Percentiles rank a stretch among this genome's conserved stretches.
Conservation (phyloP, 2,113 vertebrate species). For the Mesocricetus auratus region DNA sequence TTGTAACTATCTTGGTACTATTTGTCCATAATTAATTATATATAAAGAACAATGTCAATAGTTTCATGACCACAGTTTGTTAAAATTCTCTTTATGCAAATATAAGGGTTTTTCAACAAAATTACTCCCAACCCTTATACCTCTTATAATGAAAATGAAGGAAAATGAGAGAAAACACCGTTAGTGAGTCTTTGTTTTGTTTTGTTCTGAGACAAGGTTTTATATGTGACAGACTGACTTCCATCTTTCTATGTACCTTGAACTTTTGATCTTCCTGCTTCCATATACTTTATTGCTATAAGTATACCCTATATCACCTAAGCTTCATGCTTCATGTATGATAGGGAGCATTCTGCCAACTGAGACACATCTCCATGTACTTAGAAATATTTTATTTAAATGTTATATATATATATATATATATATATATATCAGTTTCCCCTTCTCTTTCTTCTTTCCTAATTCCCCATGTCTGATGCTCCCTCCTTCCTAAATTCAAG, state of each 20-base stretch:
- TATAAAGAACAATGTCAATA: neutral
- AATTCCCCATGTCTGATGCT: neutral
- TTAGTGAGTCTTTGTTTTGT: neutral
- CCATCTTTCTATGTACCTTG: neutral
- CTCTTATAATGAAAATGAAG: neutral
- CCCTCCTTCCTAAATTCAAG: neutral
- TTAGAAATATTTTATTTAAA: neutral
- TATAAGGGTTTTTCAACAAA: neutral
- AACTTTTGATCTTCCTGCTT: neutral
- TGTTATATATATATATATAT: no score
- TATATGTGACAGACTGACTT: neutral
- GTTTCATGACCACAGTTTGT: neutral
- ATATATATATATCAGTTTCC: neutral
- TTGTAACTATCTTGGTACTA: neutral
- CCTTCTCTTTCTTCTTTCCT: neutral
- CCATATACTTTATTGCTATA: neutral
- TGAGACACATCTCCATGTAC: neutral
- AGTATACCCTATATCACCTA: no score
- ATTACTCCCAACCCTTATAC: neutral
- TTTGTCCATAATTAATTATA: neutral
- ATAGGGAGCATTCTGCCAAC: neutral
- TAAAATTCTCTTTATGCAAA: neutral
- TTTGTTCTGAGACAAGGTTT: no score
- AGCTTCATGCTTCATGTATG: neutral
- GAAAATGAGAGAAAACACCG: neutral